A percentile compares a stretch with the other conserved stretches of the same genome.
Conservation (phyloP, 1,140 invertebrate genomes). For the Portunus trituberculatus region DNA sequence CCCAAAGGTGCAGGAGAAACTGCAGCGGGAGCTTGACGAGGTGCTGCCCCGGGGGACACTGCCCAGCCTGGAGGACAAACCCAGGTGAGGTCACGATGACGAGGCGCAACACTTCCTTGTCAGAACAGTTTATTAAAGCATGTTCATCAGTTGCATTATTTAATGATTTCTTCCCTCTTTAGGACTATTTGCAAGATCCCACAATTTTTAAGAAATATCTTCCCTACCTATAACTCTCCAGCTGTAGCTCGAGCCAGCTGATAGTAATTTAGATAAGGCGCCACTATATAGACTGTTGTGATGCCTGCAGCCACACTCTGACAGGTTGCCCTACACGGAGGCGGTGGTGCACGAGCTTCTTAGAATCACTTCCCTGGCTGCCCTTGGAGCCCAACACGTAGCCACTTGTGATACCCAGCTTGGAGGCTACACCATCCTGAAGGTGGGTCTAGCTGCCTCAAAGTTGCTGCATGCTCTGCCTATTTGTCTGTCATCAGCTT, state of each 20-base stretch:
- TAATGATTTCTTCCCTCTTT: too few species aligned
- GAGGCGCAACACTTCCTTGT: too few species aligned
- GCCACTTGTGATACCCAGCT: not conserved
- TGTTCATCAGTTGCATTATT: too few species aligned
- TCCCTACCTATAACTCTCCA: too few species aligned
- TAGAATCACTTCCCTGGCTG: not conserved
- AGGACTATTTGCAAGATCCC: too few species aligned
- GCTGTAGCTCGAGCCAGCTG: too few species aligned
- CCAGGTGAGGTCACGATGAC: conserved; percentile 31
- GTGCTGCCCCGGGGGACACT: conserved; percentile 89
- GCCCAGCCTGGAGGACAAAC: conserved; percentile 89
- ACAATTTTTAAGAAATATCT: too few species aligned
- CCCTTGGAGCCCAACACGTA: not conserved
- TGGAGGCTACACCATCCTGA: conserved; percentile 27
- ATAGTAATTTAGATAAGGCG: too few species aligned
- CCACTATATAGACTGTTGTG: too few species aligned
- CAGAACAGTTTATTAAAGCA: too few species aligned
- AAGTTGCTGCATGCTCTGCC: not conserved
- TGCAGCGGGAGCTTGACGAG: conserved; percentile 92
- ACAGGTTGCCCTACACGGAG: conserved; percentile 58
- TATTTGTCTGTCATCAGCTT: too few species aligned
- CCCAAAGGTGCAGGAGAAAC: conserved; percentile 89
- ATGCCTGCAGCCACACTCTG: not conserved
- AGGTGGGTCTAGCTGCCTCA: conserved; percentile 26
- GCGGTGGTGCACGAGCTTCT: conserved; percentile 55